Evolutionary conservation across 2,113 vertebrate species (phyloP).

Genomic region (Menura novaehollandiae): DNA sequence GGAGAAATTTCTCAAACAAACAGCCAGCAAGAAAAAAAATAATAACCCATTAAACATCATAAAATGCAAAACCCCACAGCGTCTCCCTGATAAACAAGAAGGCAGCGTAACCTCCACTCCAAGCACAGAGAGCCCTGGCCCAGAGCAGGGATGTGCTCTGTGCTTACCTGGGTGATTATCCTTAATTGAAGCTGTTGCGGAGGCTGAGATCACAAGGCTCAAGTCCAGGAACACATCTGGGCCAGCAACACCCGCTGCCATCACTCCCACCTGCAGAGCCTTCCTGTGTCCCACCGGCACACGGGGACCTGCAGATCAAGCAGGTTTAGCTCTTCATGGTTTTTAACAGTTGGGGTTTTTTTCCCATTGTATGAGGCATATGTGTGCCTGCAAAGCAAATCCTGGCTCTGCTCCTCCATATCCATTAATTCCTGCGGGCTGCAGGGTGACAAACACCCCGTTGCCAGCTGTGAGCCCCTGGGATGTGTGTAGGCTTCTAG

Average conservation of each 20-base stretch:
- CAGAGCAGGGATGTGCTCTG: neutral
- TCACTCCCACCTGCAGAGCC: neutral
- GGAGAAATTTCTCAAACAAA: conserved; percentile 58
- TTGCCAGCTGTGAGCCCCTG: neutral
- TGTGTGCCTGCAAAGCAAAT: neutral
- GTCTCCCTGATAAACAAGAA: neutral
- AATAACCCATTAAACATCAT: conserved; percentile 48
- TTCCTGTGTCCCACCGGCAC: neutral
- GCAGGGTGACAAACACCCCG: neutral
- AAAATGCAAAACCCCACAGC: neutral
- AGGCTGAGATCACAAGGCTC: neutral
- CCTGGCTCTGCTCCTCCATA: neutral
- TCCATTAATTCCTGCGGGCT: neutral
- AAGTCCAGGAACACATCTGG: neutral
- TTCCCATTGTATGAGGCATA: rapidly evolving
- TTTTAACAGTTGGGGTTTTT: neutral
- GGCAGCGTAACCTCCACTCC: neutral
- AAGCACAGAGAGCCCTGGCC: neutral
- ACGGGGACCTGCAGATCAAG: neutral
- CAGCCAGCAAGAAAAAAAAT: conserved; percentile 11
- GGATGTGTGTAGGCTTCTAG: neutral
- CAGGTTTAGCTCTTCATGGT: neutral
- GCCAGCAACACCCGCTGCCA: neutral
- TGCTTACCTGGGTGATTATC: neutral
- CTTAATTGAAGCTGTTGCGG: neutral